A percentile compares a stretch with the other conserved stretches of the same genome.
phyloP scores from a whole-genome alignment of 2,113 vertebrate genomes.

The Nycticorax nycticorax region DNA sequence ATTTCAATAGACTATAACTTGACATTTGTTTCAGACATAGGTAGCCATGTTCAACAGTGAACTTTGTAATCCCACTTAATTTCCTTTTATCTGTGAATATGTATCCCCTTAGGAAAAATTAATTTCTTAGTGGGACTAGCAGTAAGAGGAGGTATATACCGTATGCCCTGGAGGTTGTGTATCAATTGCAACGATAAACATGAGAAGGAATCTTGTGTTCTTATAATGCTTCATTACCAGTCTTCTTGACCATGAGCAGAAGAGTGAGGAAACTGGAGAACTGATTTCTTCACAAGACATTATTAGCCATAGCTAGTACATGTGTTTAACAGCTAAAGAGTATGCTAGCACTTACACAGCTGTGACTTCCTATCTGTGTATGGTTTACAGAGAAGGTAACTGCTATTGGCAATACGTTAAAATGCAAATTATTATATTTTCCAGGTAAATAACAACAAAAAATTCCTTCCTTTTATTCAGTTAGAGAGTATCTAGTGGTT shows the following conservation, averaged over 20 bases:
- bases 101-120: background rate
- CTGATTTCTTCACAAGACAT: background rate
- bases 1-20: background rate
- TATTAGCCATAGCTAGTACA: background rate
- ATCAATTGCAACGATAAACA: background rate
- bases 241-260: background rate
- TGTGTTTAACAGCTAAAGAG: background rate
- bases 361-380: background rate
- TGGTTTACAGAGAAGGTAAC: background rate
- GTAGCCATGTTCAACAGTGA: background rate
- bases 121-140: background rate
- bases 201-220: background rate
- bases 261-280: background rate
- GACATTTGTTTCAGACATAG: background rate
- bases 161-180: background rate
- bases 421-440: background rate
- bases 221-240: background rate
- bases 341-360: background rate
- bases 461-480: background rate
- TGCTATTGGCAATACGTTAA: background rate
- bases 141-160: background rate
- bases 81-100: background rate
- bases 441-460: background rate
- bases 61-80: background rate
- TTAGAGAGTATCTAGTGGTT: background rate